Conservation (phyloP, 2,113 vertebrate genomes). For the Jacana jacana region DNA sequence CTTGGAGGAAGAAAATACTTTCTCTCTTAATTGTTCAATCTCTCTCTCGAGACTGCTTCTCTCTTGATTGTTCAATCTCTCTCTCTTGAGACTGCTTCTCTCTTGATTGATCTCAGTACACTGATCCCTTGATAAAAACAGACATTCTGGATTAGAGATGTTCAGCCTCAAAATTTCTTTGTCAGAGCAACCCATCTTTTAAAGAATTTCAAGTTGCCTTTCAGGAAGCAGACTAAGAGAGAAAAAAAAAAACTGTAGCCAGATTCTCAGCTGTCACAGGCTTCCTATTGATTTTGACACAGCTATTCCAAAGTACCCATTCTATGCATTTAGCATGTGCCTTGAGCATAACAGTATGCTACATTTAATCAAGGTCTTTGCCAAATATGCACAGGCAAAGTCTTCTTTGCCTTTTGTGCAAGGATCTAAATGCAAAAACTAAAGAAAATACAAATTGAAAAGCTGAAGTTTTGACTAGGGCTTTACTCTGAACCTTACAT, state of each 20-base stretch:
- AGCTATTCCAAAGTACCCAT: background rate
- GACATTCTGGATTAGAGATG: background rate
- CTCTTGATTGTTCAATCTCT: no score
- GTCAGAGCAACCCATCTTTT: background rate
- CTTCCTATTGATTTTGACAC: background rate
- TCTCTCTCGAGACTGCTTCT: no score
- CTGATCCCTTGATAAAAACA: background rate
- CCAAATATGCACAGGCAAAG: background rate
- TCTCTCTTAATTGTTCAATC: background rate
- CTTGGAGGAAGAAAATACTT: background rate
- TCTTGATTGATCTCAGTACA: background rate
- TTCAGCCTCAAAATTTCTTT: background rate
- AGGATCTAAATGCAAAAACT: background rate
- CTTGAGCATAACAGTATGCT: background rate
- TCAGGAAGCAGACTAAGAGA: background rate
- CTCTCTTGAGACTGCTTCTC: no score
- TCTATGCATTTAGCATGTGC: background rate
- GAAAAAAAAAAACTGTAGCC: background rate
- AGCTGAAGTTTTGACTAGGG: background rate
- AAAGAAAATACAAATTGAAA: background rate
- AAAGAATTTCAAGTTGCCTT: background rate
- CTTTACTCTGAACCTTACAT: background rate
- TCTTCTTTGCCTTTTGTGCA: background rate
- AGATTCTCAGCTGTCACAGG: background rate
- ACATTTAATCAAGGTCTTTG: background rate